Conservation (phyloP, 2,888 invertebrate genomes). For the Dicyrtomina minuta region DNA sequence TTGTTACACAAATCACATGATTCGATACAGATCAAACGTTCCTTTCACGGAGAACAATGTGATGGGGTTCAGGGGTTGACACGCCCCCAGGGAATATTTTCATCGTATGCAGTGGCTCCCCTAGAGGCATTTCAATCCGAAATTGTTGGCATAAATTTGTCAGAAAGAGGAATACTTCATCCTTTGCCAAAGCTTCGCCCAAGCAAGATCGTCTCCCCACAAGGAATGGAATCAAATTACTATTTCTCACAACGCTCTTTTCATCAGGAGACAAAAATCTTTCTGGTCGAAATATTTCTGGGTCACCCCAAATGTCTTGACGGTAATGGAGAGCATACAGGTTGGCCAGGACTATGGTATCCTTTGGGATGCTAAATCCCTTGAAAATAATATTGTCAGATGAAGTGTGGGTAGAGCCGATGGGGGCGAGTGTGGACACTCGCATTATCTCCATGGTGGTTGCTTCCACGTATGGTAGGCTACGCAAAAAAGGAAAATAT, state of each 20-base stretch:
- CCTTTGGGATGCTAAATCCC: neutral
- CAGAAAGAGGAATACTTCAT: too few species aligned
- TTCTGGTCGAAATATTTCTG: neutral
- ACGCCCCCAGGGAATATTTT: too few species aligned
- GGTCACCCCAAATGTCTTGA: neutral
- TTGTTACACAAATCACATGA: too few species aligned
- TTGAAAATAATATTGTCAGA: neutral
- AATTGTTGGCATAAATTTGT: too few species aligned
- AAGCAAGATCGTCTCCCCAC: too few species aligned
- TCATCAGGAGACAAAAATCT: constrained; percentile 1
- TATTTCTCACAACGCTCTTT: neutral
- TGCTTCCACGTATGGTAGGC: neutral
- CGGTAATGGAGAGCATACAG: neutral
- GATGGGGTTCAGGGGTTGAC: too few species aligned
- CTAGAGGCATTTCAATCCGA: too few species aligned
- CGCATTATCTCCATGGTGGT: neutral
- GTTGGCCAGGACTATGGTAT: too few species aligned
- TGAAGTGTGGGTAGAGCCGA: neutral
- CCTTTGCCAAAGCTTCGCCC: too few species aligned
- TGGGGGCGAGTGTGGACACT: neutral
- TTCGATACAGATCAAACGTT: too few species aligned
- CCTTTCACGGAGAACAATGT: too few species aligned
- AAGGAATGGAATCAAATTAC: neutral
- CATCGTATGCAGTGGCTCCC: too few species aligned
- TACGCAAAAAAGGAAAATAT: neutral